Percentiles rank a stretch among this genome's conserved stretches.
These are phyloP conservation scores for Danionella dracula DNA, from an alignment of 2,797 vertebrate genomes.

Conservation along the genomic window DNA sequence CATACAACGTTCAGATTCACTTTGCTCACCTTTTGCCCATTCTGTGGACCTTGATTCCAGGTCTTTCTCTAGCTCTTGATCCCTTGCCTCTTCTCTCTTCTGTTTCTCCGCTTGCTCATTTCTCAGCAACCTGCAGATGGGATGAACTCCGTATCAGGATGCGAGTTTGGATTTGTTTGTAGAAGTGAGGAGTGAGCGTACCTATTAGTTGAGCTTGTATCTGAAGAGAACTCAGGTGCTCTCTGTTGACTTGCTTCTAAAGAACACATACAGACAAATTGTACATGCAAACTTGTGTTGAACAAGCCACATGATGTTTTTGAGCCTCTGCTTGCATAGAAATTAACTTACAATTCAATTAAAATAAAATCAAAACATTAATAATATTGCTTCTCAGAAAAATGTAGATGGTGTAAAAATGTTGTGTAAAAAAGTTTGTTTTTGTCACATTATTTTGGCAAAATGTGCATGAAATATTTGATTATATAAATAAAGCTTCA, in stretches of 20 bases:
- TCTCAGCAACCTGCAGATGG: background rate
- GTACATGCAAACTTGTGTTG: no score
- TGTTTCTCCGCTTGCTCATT: conserved; percentile 12
- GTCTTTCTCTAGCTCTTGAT: conserved; percentile 13
- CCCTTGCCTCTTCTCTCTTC: conserved; percentile 28
- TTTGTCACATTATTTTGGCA: no score
- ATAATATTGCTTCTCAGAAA: no score
- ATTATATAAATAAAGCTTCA: no score
- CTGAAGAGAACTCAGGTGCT: conserved; percentile 69
- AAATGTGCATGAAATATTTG: no score
- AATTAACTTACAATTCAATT: no score
- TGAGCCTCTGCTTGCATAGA: no score
- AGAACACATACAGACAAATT: conserved; percentile 14
- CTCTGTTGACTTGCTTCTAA: conserved; percentile 88
- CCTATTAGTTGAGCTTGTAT: conserved; percentile 63
- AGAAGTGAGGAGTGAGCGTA: background rate
- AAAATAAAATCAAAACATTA: no score
- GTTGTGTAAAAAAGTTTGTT: no score
- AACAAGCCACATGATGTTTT: no score
- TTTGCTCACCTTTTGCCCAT: background rate
- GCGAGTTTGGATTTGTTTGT: background rate
- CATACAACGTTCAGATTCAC: no score
- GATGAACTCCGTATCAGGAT: background rate
- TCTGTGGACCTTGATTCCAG: conserved; percentile 11
- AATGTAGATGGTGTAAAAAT: no score